Evolutionary conservation across 2,888 invertebrate species (phyloP).

Genomic region (Diploptera punctata): DNA sequence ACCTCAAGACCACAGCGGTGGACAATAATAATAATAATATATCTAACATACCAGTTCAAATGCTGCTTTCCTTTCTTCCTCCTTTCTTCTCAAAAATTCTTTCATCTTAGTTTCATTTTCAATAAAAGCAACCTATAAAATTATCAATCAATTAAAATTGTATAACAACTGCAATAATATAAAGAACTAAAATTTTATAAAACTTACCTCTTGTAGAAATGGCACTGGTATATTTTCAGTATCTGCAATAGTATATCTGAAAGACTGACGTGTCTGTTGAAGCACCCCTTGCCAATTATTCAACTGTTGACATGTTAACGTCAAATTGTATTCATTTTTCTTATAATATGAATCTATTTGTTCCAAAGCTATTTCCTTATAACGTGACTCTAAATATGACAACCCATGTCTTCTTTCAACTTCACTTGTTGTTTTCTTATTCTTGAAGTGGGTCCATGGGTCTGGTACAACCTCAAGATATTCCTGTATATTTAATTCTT

Average conservation of each 20-base stretch:
- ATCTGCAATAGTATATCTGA: neutral
- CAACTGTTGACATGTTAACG: conserved; percentile 25
- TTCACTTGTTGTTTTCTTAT: neutral
- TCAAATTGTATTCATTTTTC: conserved; percentile 9
- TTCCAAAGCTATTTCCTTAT: neutral
- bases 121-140: conserved; percentile 33
- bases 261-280: neutral
- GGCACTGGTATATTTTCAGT: neutral
- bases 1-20: too few relatives aligned
- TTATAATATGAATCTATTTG: neutral
- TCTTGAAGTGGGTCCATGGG: conserved; percentile 52
- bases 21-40: too few relatives aligned
- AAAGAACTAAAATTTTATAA: too few relatives aligned
- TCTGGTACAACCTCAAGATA: conserved; percentile 58
- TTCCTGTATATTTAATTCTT: conserved; percentile 54
- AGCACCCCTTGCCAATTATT: neutral
- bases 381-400: conserved; percentile 22
- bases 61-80: neutral
- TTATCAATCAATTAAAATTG: too few relatives aligned
- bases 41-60: conserved; percentile 10
- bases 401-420: neutral
- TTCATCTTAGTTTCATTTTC: conserved; percentile 25
- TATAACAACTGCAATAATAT: too few relatives aligned
- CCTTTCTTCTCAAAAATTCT: neutral
- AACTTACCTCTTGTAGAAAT: conserved; percentile 28